Conservation (phyloP, 2,797 vertebrate species). For the Onychomys arenicola region DNA sequence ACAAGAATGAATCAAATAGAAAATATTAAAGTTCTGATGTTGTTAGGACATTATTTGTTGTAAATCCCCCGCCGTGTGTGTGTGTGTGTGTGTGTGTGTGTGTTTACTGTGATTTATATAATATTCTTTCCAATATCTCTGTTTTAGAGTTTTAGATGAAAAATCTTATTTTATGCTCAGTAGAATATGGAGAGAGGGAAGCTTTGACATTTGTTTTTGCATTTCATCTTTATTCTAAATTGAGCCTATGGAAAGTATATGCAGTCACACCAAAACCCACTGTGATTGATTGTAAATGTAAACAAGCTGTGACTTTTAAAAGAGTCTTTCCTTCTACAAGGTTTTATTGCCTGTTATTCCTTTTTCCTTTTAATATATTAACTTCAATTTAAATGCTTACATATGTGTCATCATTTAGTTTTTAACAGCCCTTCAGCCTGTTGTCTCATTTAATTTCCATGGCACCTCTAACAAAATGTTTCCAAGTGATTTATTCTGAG, state of each 20-base stretch:
- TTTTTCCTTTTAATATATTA: neutral
- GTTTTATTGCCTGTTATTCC: neutral
- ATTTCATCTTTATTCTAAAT: conserved; percentile 22
- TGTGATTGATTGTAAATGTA: conserved; percentile 27
- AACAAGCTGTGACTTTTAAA: conserved; percentile 9
- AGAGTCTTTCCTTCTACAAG: neutral
- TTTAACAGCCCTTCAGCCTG: neutral
- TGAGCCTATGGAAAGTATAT: neutral
- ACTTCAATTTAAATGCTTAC: conserved; percentile 13
- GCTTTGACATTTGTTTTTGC: neutral
- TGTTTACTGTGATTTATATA: neutral
- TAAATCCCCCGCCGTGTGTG: neutral
- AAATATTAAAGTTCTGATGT: neutral
- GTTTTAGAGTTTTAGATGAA: neutral
- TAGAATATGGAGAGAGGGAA: neutral
- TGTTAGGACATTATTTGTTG: neutral
- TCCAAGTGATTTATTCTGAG: neutral
- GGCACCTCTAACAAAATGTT: neutral
- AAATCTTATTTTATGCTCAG: conserved; percentile 28
- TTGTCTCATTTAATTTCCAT: neutral
- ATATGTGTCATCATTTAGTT: neutral
- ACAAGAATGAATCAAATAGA: neutral
- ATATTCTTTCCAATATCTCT: neutral
- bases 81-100: neutral
- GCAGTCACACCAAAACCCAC: neutral